Conservation (phyloP, 1,140 invertebrate species). For the Zaprionus inermis region DNA sequence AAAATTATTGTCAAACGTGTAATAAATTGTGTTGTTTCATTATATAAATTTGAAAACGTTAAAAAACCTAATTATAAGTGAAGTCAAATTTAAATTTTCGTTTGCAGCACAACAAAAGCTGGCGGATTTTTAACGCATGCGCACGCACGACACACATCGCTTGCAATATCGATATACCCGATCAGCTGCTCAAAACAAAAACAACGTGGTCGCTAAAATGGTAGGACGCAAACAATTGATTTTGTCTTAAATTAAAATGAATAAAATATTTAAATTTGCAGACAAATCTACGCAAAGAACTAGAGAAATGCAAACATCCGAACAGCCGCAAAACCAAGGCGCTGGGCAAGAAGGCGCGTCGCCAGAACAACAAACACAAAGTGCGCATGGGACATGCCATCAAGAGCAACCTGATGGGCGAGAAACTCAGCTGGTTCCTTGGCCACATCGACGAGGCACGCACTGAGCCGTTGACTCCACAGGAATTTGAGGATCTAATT, state of each 20-base stretch:
- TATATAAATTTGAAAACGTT: background rate
- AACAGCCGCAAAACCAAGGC: conserved; percentile 91
- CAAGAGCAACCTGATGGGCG: conserved; percentile 89
- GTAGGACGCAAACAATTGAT: conserved; percentile 4
- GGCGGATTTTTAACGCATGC: background rate
- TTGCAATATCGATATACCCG: background rate
- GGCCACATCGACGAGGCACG: conserved; percentile 86
- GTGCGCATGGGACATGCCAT: conserved; percentile 87
- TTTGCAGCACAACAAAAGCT: background rate
- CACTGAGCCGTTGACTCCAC: conserved; percentile 85
- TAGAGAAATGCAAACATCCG: conserved; percentile 89
- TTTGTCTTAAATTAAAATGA: background rate
- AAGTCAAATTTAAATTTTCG: background rate
- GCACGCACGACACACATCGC: background rate
- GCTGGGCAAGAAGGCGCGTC: conserved; percentile 88
- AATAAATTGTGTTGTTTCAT: background rate
- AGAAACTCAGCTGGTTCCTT: conserved; percentile 90
- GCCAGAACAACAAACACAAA: conserved; percentile 87
- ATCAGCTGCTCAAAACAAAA: conserved; percentile 37
- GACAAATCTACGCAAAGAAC: conserved; percentile 84
- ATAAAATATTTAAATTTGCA: conserved; percentile 11
- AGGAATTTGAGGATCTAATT: conserved; percentile 87
- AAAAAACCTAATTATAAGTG: background rate
- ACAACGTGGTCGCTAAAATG: conserved; percentile 40
- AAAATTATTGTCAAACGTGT: too few relatives aligned